Conservation (phyloP, 1,140 invertebrate species). For the Drosophila asahinai region DNA sequence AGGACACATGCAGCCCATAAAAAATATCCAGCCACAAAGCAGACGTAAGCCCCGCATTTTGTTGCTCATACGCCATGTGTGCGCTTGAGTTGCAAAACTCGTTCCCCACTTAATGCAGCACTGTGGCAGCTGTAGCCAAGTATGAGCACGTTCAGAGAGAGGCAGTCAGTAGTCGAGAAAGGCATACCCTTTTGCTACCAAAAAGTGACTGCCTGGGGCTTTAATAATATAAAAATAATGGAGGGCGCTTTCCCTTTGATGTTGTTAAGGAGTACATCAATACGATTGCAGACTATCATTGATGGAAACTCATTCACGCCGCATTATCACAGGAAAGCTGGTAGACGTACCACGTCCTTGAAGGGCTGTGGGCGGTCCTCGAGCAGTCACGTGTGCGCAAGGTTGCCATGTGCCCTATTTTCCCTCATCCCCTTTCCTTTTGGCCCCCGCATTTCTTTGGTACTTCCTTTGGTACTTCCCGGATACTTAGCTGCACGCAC, state of each 20-base stretch:
- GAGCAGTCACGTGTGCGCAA: slow-evolving; percentile 29
- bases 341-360: slow-evolving; percentile 6
- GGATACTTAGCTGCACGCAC: slow-evolving; percentile 33
- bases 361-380: not conserved
- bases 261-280: not conserved
- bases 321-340: slow-evolving; percentile 1
- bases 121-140: slow-evolving; percentile 27
- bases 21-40: slow-evolving; percentile 8
- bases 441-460: not conserved
- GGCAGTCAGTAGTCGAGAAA: not conserved
- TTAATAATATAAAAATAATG: not conserved
- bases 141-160: slow-evolving; percentile 11
- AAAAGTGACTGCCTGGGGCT: not conserved
- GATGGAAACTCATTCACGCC: slow-evolving; percentile 8
- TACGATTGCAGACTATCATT: slow-evolving; percentile 4
- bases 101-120: slow-evolving; percentile 25
- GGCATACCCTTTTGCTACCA: not conserved
- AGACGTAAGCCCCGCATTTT: slow-evolving; percentile 37
- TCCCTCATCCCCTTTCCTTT: not conserved
- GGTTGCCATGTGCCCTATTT: not conserved
- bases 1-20: slow-evolving; percentile 17
- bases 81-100: slow-evolving; percentile 14
- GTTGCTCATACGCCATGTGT: slow-evolving; percentile 64
- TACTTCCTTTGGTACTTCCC: slow-evolving; percentile 5
- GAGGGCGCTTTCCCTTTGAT: slow-evolving; percentile 24